Base-by-base conservation (phyloP, 2,888 invertebrate species). In the Microctonus hyperodae region DNA sequence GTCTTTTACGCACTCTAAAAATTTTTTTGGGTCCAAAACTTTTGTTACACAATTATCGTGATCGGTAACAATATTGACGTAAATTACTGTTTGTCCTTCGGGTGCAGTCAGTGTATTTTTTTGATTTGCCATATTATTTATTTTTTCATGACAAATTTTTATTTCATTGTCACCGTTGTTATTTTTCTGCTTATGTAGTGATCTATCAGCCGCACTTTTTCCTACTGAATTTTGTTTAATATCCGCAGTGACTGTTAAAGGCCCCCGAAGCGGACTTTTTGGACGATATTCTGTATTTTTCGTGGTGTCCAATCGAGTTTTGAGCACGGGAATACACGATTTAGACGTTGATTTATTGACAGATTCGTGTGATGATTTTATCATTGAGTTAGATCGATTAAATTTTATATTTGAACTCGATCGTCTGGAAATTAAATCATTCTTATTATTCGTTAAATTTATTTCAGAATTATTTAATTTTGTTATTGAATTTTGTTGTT, bases 271-370 rank as follows among this genome's bases (percentile, higher is more conserved):
- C 16, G 76, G 76, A 70, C 76, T 79, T 44, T 66, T 76, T 1
- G 74, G 28, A 7, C 75, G 72, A 1, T 55, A 28, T 25, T 73
- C 73, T 22, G 20, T 20, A 10, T 37, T 58, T 64, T 40, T 68
- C 53, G n/a, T 59, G 57, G 7, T 63, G 31, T 77, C 77, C 1
- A 76, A 59, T 70, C 78, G 65, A 11, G 69, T 78, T 64, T 70
- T 76, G 7, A 78, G 59, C 22, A 80, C 67, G 3, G 81, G 80
- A 68, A 81, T 81, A 31, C 74, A 76, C n/a, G 81, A 81, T 65
- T 70, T 79, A 0, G 76, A 75, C 1, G 62, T 4, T 31, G 37
- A 57, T 64, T 58, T 62, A 22, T 50, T 64, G 1, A 44, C 22
- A 23, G 35, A 13, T 9, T 40, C 33, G 7, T 37, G n/a, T 22